Evolutionary conservation across 2,888 invertebrate species (phyloP).

Genomic region (Agrochola circellaris): DNA sequence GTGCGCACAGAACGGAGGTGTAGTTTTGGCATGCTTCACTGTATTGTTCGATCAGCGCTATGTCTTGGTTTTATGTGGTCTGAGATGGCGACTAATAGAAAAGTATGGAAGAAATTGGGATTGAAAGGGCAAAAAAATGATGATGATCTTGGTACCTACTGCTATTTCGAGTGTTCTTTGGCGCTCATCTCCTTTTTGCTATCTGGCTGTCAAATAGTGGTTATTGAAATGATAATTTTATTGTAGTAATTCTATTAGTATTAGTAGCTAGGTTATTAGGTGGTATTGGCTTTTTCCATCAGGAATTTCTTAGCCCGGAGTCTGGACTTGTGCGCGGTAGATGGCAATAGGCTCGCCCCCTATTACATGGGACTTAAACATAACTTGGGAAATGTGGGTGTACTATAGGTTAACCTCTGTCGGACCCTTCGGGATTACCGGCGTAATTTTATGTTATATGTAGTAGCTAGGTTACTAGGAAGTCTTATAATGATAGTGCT

Average conservation of each 20-base stretch:
- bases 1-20: too few species aligned
- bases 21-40: too few species aligned
- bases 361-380: neutral
- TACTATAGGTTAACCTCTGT: neutral
- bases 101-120: too few species aligned
- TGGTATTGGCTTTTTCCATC: neutral
- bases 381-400: neutral
- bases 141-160: constrained; percentile 1
- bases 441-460: neutral
- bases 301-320: neutral
- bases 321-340: neutral
- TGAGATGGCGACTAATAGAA: too few species aligned
- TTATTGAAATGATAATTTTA: neutral
- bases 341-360: neutral
- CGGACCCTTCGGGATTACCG: neutral
- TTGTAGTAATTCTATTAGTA: neutral
- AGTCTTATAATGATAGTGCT: neutral
- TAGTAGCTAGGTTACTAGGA: neutral
- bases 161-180: neutral
- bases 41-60: too few species aligned
- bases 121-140: too few species aligned
- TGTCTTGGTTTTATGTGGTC: too few species aligned
- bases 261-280: neutral
- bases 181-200: neutral
- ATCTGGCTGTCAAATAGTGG: neutral